Base-by-base conservation (phyloP, 1,140 invertebrate species). In the Anastrepha ludens region DNA sequence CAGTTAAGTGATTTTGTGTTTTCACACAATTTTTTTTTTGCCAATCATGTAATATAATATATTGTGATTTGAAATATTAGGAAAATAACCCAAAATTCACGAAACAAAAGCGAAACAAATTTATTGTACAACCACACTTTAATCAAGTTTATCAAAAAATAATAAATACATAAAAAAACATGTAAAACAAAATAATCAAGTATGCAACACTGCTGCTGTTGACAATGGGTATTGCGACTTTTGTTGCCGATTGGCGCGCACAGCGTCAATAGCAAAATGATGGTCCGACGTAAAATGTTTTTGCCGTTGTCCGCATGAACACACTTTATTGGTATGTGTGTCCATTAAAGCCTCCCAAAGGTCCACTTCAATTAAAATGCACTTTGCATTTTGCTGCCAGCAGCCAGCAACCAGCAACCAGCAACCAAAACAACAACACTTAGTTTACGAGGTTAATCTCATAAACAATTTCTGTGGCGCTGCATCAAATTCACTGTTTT, bases 331-430 rank as follows among this genome's bases (percentile, higher is more conserved):
- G 17, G 74, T 58, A 9, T 7, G 15, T 62, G 50, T 81, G 17
- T 55, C 47, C 47, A 81, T 81, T 55, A 58, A 50, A 29, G 7
- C 47, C 44, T 55, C 74, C 74, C 74, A 55, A 81, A 55, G 47
- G 74, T 81, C 74, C 41, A 55, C 74, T 81, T 81, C 41, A 58
- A 55, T 81, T 81, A 81, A 55, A 81, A 81, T 81, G 74, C 74
- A 81, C 74, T 55, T 81, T 81, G 47, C 74, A 58, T 62, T 62
- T 15, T 17, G 4, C n/a, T 55, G 50, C 50, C 50, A 55, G 50
- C 50, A 55, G 60, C 3, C 15, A 62, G n/a, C 60, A 58, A 17
- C 13, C 17, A 15, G 13, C 15, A 29, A 11, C n/a, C 64, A 67
- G 44, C 74, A 81, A 55, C n/a, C 7, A 58, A 20, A 81, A 55